These are phyloP conservation scores for Cylloceria caligata DNA, from an alignment of 2,888 invertebrate genomes.

Conservation along the genomic window DNA sequence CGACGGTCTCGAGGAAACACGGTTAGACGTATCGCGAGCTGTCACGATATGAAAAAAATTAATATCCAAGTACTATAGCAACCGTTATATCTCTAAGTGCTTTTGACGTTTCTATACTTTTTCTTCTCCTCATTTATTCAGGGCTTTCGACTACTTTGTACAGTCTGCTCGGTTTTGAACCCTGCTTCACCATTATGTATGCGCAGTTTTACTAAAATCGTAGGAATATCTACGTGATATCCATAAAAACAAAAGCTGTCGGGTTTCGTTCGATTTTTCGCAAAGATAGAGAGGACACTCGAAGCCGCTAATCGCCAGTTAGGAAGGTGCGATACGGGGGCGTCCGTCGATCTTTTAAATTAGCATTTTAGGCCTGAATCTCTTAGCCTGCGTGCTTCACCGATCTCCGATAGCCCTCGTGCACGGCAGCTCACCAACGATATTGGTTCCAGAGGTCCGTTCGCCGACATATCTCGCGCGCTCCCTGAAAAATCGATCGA, in stretches of 20 bases:
- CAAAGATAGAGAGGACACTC: constrained; percentile 53
- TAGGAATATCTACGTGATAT: constrained; percentile 22
- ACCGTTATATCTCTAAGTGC: neutral
- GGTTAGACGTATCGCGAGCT: neutral
- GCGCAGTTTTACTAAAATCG: constrained; percentile 26
- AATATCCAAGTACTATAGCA: neutral
- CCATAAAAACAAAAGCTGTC: constrained; percentile 45
- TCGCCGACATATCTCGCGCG: constrained; percentile 36
- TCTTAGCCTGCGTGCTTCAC: constrained; percentile 67
- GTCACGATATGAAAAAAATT: neutral
- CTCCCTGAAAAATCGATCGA: constrained; percentile 23
- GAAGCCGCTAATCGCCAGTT: constrained; percentile 75
- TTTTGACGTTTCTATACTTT: neutral
- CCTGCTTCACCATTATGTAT: neutral
- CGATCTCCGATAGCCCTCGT: constrained; percentile 61
- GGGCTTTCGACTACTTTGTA: neutral
- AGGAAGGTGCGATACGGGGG: constrained; percentile 67
- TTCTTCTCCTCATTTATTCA: neutral
- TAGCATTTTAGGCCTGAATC: constrained; percentile 80
- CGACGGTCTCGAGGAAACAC: neutral
- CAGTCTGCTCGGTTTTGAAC: neutral
- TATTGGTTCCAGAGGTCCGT: constrained; percentile 47
- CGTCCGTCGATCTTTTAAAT: constrained; percentile 74
- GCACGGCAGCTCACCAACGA: constrained; percentile 61
- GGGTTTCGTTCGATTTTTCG: constrained; percentile 47